A percentile compares a stretch with the other conserved stretches of the same genome.
These are phyloP conservation scores for Varanus salvator DNA, from an alignment of 2,113 vertebrate genomes.

Conservation along the genomic window DNA sequence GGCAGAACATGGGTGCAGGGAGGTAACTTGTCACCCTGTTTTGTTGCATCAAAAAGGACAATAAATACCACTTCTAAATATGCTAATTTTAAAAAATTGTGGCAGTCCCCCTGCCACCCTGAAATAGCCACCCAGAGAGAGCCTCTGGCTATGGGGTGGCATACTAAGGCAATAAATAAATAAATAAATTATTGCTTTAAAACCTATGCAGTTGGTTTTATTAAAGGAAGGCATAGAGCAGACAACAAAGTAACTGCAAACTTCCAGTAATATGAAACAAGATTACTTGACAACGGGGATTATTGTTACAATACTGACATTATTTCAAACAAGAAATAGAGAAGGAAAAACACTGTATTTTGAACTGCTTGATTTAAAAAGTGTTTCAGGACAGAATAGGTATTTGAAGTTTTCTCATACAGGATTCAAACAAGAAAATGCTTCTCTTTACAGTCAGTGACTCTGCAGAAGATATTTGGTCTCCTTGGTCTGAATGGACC, in stretches of 20 bases:
- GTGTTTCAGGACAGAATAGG: background rate
- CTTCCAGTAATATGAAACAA: background rate
- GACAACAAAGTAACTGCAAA: background rate
- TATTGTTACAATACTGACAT: background rate
- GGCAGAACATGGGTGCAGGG: background rate
- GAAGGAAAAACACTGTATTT: background rate
- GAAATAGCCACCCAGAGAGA: background rate
- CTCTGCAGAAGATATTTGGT: conserved; percentile 91
- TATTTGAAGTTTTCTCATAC: background rate
- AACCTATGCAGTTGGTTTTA: background rate
- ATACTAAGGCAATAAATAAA: too few relatives aligned
- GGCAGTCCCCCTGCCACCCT: too few relatives aligned
- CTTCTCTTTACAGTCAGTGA: conserved; percentile 79
- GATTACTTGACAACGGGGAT: background rate
- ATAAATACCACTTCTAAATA: background rate
- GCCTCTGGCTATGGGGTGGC: too few relatives aligned
- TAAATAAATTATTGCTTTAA: too few relatives aligned
- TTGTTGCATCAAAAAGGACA: background rate
- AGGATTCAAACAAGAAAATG: background rate
- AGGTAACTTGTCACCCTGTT: background rate
- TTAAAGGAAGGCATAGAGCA: conserved; percentile 14
- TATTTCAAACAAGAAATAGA: background rate
- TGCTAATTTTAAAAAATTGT: background rate
- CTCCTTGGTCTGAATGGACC: conserved; percentile 99
- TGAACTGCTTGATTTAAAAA: background rate